Conservation (phyloP, 23 tunicate species). For the Ciona savignyi region DNA sequence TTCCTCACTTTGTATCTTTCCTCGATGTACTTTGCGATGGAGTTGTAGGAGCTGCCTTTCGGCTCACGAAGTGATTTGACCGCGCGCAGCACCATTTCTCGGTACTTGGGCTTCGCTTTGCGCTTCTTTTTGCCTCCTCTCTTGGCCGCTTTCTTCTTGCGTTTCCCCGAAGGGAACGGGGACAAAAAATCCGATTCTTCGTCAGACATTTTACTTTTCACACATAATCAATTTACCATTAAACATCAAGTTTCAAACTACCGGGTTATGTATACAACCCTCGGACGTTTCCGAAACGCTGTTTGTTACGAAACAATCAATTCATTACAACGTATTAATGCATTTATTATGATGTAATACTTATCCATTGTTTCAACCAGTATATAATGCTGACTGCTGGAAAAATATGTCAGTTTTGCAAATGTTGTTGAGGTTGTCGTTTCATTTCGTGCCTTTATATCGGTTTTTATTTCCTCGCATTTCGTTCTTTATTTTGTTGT, state of each 20-base stretch:
- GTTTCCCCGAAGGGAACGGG: slow-evolving; percentile 6
- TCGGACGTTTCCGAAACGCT: not conserved
- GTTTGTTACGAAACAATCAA: not conserved
- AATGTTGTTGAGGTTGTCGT: too few relatives aligned
- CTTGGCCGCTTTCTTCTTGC: not conserved
- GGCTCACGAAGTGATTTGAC: slow-evolving; percentile 36
- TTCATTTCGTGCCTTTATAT: too few relatives aligned
- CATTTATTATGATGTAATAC: not conserved
- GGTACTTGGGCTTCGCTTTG: slow-evolving; percentile 47
- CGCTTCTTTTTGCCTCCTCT: not conserved
- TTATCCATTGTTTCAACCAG: not conserved
- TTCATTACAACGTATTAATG: not conserved
- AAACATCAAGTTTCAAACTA: not conserved
- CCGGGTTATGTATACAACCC: not conserved
- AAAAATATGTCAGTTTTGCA: too few relatives aligned
- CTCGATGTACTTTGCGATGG: slow-evolving; percentile 44
- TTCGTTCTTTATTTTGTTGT: too few relatives aligned
- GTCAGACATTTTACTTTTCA: not conserved
- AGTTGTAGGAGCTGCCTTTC: slow-evolving; percentile 46
- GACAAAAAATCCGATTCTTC: not conserved
- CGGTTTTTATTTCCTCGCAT: too few relatives aligned
- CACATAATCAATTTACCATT: not conserved
- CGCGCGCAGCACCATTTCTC: slow-evolving; percentile 63
- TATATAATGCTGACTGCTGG: not conserved
- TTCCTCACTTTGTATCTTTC: slow-evolving; percentile 40